Evolutionary conservation across 2,888 invertebrate genomes (phyloP).

Genomic region (Gryllus longicercus): DNA sequence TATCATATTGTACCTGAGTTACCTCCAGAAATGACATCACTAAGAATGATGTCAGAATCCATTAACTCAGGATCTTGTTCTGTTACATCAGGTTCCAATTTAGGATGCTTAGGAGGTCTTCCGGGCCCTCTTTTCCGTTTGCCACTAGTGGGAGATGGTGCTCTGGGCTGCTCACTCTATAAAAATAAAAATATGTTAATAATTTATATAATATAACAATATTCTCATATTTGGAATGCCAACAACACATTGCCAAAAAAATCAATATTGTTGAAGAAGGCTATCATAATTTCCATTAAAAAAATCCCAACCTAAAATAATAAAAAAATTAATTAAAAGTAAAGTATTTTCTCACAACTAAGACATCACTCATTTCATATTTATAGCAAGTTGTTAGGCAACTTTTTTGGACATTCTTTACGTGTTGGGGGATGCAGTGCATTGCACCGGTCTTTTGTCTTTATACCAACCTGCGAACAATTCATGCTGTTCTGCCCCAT

Average conservation of each 20-base stretch:
- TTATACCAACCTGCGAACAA: too few species aligned
- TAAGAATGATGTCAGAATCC: conserved; percentile 53
- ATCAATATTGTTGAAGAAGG: too few species aligned
- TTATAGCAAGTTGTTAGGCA: too few species aligned
- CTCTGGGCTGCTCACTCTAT: conserved; percentile 38
- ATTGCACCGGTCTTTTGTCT: too few species aligned
- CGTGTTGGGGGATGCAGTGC: too few species aligned
- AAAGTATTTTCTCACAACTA: too few species aligned
- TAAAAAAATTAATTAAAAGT: too few species aligned
- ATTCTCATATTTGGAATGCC: background rate
- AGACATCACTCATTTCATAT: too few species aligned
- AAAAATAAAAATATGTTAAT: background rate
- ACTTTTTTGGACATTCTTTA: too few species aligned
- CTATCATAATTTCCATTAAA: too few species aligned
- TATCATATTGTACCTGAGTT: conserved; percentile 21
- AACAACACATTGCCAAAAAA: background rate
- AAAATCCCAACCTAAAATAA: too few species aligned
- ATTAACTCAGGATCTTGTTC: conserved; percentile 46
- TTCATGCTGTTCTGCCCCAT: too few species aligned
- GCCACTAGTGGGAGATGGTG: conserved; percentile 23
- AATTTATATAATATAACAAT: background rate
- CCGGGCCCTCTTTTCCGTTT: conserved; percentile 34
- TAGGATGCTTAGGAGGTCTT: conserved; percentile 43
- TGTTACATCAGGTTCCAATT: conserved; percentile 45
- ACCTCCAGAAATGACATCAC: conserved; percentile 43